These are phyloP conservation scores for Cossypha caffra DNA, from an alignment of 2,797 vertebrate species.

Conservation along the genomic window DNA sequence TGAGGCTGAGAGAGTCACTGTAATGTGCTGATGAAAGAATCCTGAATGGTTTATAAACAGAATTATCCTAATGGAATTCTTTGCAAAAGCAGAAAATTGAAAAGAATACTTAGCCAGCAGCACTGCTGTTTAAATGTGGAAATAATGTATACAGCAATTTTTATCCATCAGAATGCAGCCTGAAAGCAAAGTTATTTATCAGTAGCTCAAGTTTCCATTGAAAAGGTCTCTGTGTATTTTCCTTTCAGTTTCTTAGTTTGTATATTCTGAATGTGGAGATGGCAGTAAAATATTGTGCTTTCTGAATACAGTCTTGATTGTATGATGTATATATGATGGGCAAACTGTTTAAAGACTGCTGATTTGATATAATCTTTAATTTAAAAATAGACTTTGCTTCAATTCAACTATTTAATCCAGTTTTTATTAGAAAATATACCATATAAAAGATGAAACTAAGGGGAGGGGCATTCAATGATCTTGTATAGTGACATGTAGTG, in stretches of 20 bases:
- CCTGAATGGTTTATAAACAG: not conserved
- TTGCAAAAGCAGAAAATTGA: not conserved
- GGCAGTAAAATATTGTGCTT: not conserved
- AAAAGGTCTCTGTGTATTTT: not conserved
- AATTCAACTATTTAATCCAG: not conserved
- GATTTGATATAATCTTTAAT: not conserved
- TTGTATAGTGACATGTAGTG: not conserved
- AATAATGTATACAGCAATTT: not conserved
- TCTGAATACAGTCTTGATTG: not conserved
- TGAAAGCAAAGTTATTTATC: not conserved
- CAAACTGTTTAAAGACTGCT: not conserved
- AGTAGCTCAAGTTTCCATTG: not conserved
- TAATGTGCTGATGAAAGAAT: not conserved
- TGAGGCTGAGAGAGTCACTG: not conserved
- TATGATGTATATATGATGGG: not conserved
- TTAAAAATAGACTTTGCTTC: not conserved
- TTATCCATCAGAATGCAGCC: not conserved
- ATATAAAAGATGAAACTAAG: not conserved
- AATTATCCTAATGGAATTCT: not conserved
- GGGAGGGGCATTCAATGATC: not conserved
- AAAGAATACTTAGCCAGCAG: not conserved
- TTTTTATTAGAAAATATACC: not conserved
- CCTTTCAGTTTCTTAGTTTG: not conserved
- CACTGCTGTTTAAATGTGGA: not conserved
- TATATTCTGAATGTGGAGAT: not conserved